These are phyloP conservation scores for Palloptera scutellata DNA, from an alignment of 2,888 invertebrate species.

Conservation along the genomic window DNA sequence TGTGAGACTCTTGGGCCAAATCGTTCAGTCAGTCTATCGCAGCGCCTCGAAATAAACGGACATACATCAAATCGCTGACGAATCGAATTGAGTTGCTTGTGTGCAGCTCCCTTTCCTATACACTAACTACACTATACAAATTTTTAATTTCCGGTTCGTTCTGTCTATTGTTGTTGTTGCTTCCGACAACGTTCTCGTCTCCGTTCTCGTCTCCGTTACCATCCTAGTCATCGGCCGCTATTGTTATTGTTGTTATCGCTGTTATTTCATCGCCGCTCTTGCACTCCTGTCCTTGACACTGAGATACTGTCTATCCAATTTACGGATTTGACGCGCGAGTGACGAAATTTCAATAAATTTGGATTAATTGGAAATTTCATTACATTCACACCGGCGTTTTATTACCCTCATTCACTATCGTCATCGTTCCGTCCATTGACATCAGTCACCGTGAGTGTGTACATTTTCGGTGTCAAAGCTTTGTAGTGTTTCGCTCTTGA, in stretches of 20 bases:
- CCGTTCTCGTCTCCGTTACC: conserved; percentile 7
- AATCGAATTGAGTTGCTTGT: conserved; percentile 30
- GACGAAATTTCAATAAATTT: conserved; percentile 33
- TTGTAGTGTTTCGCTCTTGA: too few species aligned
- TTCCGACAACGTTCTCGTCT: not conserved
- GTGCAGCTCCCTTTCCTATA: conserved; percentile 36
- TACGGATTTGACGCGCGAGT: not conserved
- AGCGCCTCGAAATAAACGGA: conserved; percentile 19
- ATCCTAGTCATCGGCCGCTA: conserved; percentile 5
- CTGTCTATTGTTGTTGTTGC: conserved; percentile 23
- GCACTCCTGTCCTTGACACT: not conserved
- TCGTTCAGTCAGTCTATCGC: conserved; percentile 22
- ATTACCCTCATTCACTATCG: too few species aligned
- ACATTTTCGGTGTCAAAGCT: too few species aligned
- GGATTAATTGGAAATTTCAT: conserved; percentile 34
- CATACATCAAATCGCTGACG: conserved; percentile 1
- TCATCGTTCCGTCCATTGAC: too few species aligned
- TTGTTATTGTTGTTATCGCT: conserved; percentile 13
- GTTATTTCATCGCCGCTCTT: not conserved
- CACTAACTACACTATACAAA: conserved; percentile 15
- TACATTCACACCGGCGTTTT: conserved; percentile 10
- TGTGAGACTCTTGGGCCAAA: not conserved
- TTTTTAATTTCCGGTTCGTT: conserved; percentile 43
- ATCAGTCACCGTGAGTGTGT: too few species aligned
- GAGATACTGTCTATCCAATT: not conserved